A percentile compares a stretch with the other conserved stretches of the same genome.
Conservation (phyloP, 2,797 vertebrate species). For the Notoglanidium macrostoma region DNA sequence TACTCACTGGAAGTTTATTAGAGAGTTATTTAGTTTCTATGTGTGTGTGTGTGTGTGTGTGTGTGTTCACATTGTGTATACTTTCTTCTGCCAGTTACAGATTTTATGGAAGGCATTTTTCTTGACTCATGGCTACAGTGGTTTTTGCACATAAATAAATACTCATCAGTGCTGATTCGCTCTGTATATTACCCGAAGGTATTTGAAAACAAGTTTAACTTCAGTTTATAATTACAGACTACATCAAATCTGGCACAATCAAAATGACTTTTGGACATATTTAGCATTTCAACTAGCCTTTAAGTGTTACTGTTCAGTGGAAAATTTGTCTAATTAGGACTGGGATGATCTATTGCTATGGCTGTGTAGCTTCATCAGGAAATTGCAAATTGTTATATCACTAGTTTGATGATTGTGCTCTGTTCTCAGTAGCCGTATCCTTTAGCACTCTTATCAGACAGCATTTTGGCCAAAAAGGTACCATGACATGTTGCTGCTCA, state of each 20-base stretch:
- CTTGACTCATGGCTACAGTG: constrained; percentile 48
- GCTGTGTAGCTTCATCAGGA: background rate
- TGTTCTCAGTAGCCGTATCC: background rate
- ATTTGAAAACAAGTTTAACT: constrained; percentile 41
- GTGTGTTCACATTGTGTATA: constrained; percentile 44
- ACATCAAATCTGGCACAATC: constrained; percentile 24
- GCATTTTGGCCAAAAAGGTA: background rate
- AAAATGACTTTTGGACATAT: constrained; percentile 17
- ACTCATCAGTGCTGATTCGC: constrained; percentile 53
- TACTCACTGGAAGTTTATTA: constrained; percentile 39
- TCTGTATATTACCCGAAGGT: constrained; percentile 54
- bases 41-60: constrained; percentile 33
- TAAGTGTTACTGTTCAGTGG: background rate
- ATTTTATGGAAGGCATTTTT: constrained; percentile 53
- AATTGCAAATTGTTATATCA: background rate
- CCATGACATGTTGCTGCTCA: background rate
- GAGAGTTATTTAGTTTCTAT: constrained; percentile 29
- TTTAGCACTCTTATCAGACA: background rate
- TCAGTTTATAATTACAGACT: constrained; percentile 38
- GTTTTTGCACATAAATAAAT: constrained; percentile 59
- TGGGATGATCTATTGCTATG: background rate
- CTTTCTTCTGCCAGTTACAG: constrained; percentile 49
- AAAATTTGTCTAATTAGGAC: background rate
- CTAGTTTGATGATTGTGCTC: background rate
- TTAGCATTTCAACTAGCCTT: constrained; percentile 15